Base-by-base conservation (phyloP, 2,888 invertebrate species). In the Lapara coniferarum region DNA sequence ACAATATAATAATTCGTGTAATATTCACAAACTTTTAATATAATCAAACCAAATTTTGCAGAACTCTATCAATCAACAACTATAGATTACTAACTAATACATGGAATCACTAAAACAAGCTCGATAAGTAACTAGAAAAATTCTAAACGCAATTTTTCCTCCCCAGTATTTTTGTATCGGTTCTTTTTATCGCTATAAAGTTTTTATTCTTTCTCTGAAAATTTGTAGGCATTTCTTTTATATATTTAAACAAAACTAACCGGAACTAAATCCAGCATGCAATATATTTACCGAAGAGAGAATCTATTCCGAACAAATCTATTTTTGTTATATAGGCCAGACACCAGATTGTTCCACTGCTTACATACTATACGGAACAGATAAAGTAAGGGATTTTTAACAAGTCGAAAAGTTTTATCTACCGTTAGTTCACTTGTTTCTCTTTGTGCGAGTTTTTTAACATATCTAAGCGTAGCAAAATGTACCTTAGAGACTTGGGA, bases 291-390 rank as follows among this genome's bases (percentile, higher is more conserved):
- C 37, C 66, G 53, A 53, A 52, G 52, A 37, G 30, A 37, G 52
- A 52, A 66, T 66, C 53, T 66, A 66, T 66, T 66, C 69, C 69
- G 69, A 78, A 78, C 78, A 80, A 79, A 80, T 81, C 78, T 80
- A 82, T 83, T 83, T 82, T 78, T 75, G 78, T 80, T 81, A 77
- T 78, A 79, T 77, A 74, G 73, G 72, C 74, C 70, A 69, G 72
- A 74, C 73, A 76, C 76, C 73, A 75, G 74, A 71, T 75, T 77
- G 72, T 75, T 68, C 74, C 74, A 70, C 74, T 74, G 76, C 74
- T 77, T 78, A 75, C 76, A 73, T 71, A 77, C 74, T 75, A 76
- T 76, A 78, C 75, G 58, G 46, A 74, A 78, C 73, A 74, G 72
- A 78, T 78, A 75, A 73, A 76, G 71, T 69, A 68, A 30, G 66